Percentiles rank a stretch among this genome's conserved stretches.
Conservation (phyloP, 1,140 invertebrate genomes). For the Drosophila equinoxialis region DNA sequence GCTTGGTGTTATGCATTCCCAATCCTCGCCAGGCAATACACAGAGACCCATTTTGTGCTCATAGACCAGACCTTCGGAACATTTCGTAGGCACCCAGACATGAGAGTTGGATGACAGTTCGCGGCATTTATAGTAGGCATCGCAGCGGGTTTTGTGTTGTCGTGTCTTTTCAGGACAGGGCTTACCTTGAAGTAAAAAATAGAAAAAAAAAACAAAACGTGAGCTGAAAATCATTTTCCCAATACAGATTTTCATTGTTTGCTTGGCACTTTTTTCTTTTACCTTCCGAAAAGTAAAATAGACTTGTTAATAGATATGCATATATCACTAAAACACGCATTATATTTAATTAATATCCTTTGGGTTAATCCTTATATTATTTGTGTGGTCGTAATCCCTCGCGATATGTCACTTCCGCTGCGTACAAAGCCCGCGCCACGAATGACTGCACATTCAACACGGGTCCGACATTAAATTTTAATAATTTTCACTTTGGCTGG, state of each 20-base stretch:
- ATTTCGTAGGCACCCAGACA: constrained; percentile 84
- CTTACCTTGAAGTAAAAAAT: constrained; percentile 57
- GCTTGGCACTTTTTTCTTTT: constrained; percentile 13
- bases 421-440: constrained; percentile 60
- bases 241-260: background rate
- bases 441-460: constrained; percentile 65
- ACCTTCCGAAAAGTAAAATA: constrained; percentile 81
- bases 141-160: constrained; percentile 84
- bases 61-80: constrained; percentile 84
- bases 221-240: background rate
- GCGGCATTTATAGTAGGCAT: constrained; percentile 84
- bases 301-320: constrained; percentile 46
- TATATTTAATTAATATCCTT: constrained; percentile 19
- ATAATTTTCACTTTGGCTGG: constrained; percentile 65
- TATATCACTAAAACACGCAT: constrained; percentile 61
- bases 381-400: constrained; percentile 35
- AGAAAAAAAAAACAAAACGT: background rate
- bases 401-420: constrained; percentile 45
- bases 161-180: constrained; percentile 84
- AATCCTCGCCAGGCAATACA: constrained; percentile 83
- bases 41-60: constrained; percentile 83
- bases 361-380: constrained; percentile 17
- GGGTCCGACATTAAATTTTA: constrained; percentile 63
- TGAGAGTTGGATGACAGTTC: constrained; percentile 83
- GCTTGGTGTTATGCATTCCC: constrained; percentile 75